Base-by-base conservation (phyloP, 2,888 invertebrate genomes). In the Meteorus cinctellus region DNA sequence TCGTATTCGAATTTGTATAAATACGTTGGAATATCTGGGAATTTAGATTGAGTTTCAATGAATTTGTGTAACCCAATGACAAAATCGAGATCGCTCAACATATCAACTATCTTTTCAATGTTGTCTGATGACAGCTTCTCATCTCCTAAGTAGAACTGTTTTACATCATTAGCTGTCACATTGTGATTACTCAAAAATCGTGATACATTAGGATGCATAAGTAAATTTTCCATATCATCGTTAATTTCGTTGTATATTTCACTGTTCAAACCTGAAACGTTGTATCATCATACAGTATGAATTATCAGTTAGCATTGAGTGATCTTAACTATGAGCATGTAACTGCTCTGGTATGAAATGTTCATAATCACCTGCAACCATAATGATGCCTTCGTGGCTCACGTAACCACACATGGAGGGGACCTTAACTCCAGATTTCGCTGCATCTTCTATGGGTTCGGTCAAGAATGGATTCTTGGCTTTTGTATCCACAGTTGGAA, bases 321-420 rank as follows among this genome's bases (percentile, higher is more conserved):
- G 24, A 14, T 16, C 29, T 31, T 10, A 29, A 12, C 24, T 62
- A 24, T 29, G 24, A 31, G 1, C 12, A 34, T 34, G 16, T n/a
- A 34, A 34, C 14, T 29, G 4, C 5, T n/a, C 34, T n/a, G 4
- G 14, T 2, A 19, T 66, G 41, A 19, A 29, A 51, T 72, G 51
- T 2, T 24, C 19, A 45, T 67, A 63, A 63, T 63, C 10, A 74
- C 74, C 34, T 67, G n/a, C 62, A 4, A 60, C 19, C 14, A 27
- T 24, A 16, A 68, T 31, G 14, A 68, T 19, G 19, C 74, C 74
- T 68, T 74, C 74, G 2, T 74, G 60, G 14, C 19, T 68, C 62
- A 74, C n/a, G n/a, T 68, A 74, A 19, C 74, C 74, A 41, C 67
- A 60, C 1, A 74, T 68, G 5, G 62, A 68, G 19, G 74, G 74